Base-by-base conservation (phyloP, 2,888 invertebrate species). In the Gymnoscelis rufifasciata region DNA sequence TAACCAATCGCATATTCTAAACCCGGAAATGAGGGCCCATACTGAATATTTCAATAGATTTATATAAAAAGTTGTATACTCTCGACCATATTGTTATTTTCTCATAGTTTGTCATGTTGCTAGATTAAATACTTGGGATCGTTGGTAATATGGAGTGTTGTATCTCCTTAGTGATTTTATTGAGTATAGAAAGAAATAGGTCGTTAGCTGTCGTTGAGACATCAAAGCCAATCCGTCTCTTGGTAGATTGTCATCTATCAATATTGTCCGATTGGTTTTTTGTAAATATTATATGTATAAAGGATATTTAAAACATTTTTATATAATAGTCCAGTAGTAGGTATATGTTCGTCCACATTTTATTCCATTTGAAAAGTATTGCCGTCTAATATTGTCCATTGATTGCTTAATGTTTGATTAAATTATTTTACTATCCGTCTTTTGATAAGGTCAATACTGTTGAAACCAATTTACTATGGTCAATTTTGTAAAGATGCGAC, bases 301-400 rank as follows among this genome's bases (percentile, higher is more conserved):
- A 71, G 71, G 69, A 70, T 43, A 45, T 60, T 58, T 68, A 71
- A 75, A 77, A 72, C 65, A 67, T 65, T 74, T 19, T 71, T 80
- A 78, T 74, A 74, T 71, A 72, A 78, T 82, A 83, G 83, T 82
- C 82, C 83, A 83, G 74, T 76, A 69, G 63, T 83, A 79, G 74
- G 73, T 81, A 79, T 82, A 75, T 77, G 78, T 83, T 86, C 86
- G 86, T 86, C 86, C 86, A 83, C 81, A 61, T 78, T 78, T 81
- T 64, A 86, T 83, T 83, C 83, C 81, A 78, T 74, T 77, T 60
- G 73, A 75, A 80, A 80, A 72, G 70, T 63, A 78, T 80, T 82
- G 78, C 86, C 86, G 83, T 87, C 86, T 78, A 65, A 74, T 62
- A 66, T 78, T 83, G 83, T 84, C 81, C 82, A 82, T 73, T 70